A percentile compares a stretch with the other conserved stretches of the same genome.
Conservation (phyloP, 2,888 invertebrate genomes). For the Alcis repandata region DNA sequence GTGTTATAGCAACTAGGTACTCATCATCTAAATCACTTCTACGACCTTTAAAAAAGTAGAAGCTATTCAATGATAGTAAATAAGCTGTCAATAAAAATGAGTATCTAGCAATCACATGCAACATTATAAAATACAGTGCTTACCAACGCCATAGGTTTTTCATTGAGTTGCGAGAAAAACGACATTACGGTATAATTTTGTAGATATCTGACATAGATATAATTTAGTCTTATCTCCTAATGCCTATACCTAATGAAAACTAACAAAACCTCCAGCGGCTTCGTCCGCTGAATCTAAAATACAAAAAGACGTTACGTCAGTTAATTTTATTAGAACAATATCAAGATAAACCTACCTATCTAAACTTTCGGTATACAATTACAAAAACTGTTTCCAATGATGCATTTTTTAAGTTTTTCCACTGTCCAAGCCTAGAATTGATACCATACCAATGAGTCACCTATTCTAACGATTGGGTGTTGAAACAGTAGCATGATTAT, state of each 20-base stretch:
- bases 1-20: background rate
- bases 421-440: no score
- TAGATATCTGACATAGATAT: slow-evolving; percentile 4
- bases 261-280: slow-evolving; percentile 38
- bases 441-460: background rate
- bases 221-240: background rate
- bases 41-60: background rate
- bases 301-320: background rate
- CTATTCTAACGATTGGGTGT: background rate
- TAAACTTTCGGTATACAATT: no score
- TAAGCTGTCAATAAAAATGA: slow-evolving; percentile 6
- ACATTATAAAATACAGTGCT: slow-evolving; percentile 47
- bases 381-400: no score
- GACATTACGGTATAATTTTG: slow-evolving; percentile 18
- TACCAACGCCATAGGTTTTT: slow-evolving; percentile 64
- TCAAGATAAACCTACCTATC: no score
- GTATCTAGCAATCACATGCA: background rate
- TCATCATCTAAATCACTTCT: no score
- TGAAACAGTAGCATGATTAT: background rate
- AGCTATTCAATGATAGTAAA: background rate
- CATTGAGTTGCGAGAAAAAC: slow-evolving; percentile 60
- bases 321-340: background rate
- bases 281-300: slow-evolving; percentile 28
- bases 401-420: no score
- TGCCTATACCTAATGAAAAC: slow-evolving; percentile 13